A percentile compares a stretch with the other conserved stretches of the same genome.
Evolutionary conservation across 2,113 vertebrate species (phyloP).

Genomic region (Trogon surrucura): DNA sequence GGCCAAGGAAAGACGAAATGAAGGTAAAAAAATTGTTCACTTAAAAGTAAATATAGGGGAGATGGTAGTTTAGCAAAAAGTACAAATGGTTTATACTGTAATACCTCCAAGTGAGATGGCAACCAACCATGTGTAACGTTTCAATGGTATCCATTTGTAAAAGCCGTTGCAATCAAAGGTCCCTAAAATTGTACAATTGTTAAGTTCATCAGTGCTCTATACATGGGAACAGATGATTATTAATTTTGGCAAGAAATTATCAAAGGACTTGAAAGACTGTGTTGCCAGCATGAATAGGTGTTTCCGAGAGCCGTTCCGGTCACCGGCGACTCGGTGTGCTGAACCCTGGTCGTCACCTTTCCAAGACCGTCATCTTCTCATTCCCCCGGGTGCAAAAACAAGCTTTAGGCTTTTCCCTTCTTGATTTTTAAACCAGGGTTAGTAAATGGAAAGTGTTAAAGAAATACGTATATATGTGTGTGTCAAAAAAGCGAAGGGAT

Average conservation of each 20-base stretch:
- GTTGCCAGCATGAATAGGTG: conserved; percentile 86
- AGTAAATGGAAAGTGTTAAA: conserved; percentile 54
- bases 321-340: background rate
- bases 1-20: conserved; percentile 63
- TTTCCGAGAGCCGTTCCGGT: conserved; percentile 51
- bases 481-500: background rate
- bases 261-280: conserved; percentile 74
- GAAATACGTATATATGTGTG: background rate
- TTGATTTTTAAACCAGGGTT: conserved; percentile 45
- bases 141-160: conserved; percentile 99
- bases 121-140: conserved; percentile 91
- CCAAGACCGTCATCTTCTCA: conserved; percentile 46
- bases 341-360: conserved; percentile 16
- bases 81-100: conserved; percentile 83
- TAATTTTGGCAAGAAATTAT: conserved; percentile 80
- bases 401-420: background rate
- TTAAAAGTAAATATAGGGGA: conserved; percentile 65
- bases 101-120: conserved; percentile 98
- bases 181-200: conserved; percentile 99
- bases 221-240: conserved; percentile 82
- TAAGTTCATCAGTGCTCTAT: conserved; percentile 91
- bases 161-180: conserved; percentile 99
- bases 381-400: conserved; percentile 9
- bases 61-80: conserved; percentile 68
- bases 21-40: conserved; percentile 42